These are phyloP conservation scores for Myripristis murdjan DNA, from an alignment of 2,797 vertebrate genomes.

Conservation along the genomic window DNA sequence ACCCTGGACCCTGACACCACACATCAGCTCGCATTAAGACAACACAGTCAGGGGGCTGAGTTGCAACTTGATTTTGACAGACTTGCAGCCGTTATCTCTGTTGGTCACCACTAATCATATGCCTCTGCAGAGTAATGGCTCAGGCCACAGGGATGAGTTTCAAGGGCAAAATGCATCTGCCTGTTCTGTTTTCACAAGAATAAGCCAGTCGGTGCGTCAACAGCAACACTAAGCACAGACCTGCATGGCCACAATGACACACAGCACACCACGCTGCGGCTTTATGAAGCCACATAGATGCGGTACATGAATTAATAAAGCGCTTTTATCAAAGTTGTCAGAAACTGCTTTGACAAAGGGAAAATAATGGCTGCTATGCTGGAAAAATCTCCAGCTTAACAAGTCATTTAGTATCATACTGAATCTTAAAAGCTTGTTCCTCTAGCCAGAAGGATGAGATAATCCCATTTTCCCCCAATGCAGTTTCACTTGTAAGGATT, in stretches of 20 bases:
- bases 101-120: slow-evolving; percentile 73
- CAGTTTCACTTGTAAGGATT: too few relatives aligned
- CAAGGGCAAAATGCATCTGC: slow-evolving; percentile 67
- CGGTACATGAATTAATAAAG: slow-evolving; percentile 51
- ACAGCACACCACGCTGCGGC: slow-evolving; percentile 18
- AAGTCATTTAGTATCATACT: too few relatives aligned
- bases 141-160: slow-evolving; percentile 69
- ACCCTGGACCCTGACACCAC: slow-evolving; percentile 80
- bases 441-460: too few relatives aligned
- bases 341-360: neutral
- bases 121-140: slow-evolving; percentile 59
- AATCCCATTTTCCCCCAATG: too few relatives aligned
- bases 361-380: slow-evolving; percentile 21
- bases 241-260: slow-evolving; percentile 27
- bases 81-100: slow-evolving; percentile 80
- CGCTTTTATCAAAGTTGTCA: slow-evolving; percentile 34
- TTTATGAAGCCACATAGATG: slow-evolving; percentile 18
- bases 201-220: slow-evolving; percentile 31
- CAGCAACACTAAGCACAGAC: slow-evolving; percentile 13
- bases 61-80: slow-evolving; percentile 81
- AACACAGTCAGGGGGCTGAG: slow-evolving; percentile 59
- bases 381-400: too few relatives aligned
- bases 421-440: too few relatives aligned
- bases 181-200: slow-evolving; percentile 55
- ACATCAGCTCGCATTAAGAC: slow-evolving; percentile 81